Percentiles rank a stretch among this genome's conserved stretches.
These are phyloP conservation scores for Exocentrus adspersus DNA, from an alignment of 2,888 invertebrate species.

Conservation along the genomic window DNA sequence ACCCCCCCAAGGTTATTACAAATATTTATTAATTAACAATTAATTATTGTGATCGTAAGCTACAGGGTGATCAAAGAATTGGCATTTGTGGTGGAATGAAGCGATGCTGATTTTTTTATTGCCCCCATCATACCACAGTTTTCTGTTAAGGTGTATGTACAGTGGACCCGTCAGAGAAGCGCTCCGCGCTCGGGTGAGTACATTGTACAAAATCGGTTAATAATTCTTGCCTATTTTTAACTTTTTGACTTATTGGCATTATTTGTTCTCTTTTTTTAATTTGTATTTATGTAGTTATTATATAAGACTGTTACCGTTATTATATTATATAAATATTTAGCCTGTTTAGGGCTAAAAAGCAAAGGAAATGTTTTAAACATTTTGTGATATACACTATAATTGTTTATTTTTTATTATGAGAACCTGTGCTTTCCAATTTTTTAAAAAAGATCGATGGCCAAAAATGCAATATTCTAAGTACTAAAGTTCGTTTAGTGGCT, in stretches of 20 bases:
- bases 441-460: conserved; percentile 53
- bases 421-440: conserved; percentile 57
- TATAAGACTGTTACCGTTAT: conserved; percentile 66
- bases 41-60: conserved; percentile 50
- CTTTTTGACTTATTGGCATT: conserved; percentile 43
- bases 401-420: conserved; percentile 52
- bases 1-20: conserved; percentile 59
- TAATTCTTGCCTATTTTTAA: conserved; percentile 43
- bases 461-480: conserved; percentile 54
- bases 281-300: conserved; percentile 60
- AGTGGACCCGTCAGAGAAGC: conserved; percentile 11
- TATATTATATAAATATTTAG: conserved; percentile 54
- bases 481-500: conserved; percentile 33
- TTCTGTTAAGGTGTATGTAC: conserved; percentile 38
- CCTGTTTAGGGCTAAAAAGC: conserved; percentile 57
- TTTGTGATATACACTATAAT: conserved; percentile 62
- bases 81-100: not conserved
- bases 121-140: conserved; percentile 29
- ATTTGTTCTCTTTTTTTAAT: conserved; percentile 51
- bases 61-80: conserved; percentile 27
- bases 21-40: conserved; percentile 52
- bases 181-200: conserved; percentile 23
- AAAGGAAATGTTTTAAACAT: conserved; percentile 63
- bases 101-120: conserved; percentile 18
- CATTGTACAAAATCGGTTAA: conserved; percentile 20